Evolutionary conservation across 1,140 invertebrate genomes (phyloP), one percentile per base, ranked within the genome.

Genomic region (Stegodyphus mimosarum): DNA sequence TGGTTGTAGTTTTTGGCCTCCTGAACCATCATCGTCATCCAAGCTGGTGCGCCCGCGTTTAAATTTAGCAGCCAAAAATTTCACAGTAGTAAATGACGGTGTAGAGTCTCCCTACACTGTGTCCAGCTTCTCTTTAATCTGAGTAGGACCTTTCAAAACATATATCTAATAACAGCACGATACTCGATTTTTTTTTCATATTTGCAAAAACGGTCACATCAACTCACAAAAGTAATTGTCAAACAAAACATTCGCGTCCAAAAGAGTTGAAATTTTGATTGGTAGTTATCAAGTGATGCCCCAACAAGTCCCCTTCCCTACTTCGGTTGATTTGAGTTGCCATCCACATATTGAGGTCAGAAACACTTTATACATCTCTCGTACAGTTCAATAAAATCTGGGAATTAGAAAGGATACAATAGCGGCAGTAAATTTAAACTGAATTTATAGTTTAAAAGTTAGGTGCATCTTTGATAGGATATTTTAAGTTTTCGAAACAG

Each of bases 161-260:
- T 71, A 15, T 48, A 80, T 70, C 33, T 52, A 66, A 80, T 80
- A 4, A 67, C 63, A 78, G 11, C 48, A 51, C 64, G 63, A 51
- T 78, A 50, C 13, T 69, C 48, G 15, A 17, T 60, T 67, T 33
- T 80, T 80, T 80, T 53, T 60, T 1, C 66, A 71, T 53, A 11
- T 55, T 60, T 15, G n/a, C 64, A 67, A 67, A 67, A 67, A 67
- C 2, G 9, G 64, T 67, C 64, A 13, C 64, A 67, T 13, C 64
- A 67, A 67, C 64, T 67, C 64, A 67, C 13, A n/a, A 67, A 67
- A 3, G n/a, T 17, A 67, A 67, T 17, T 33, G 33, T 33, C 33
- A 67, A 67, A 5, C 13, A 67, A 17, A 67, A 7, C 7, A 67
- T 67, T n/a, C 1, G 64, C 2, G 64, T 17, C n/a, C 6, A 67